Evolutionary conservation across 92 coral and sea anemone genomes (phyloP).

Genomic region (Epizoanthus stellaris): DNA sequence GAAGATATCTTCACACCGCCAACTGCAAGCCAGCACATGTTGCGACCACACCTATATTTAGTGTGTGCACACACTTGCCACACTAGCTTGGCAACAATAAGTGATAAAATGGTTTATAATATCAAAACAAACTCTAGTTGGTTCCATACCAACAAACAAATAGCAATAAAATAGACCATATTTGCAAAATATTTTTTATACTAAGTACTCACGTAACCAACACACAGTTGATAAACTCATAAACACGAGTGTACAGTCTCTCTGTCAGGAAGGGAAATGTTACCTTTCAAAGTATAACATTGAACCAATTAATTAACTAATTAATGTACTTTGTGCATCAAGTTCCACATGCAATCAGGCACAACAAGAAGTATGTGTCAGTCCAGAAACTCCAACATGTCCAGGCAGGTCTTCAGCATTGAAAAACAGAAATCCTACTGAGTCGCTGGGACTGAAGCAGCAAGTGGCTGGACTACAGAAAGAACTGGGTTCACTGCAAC

Average conservation of each 20-base stretch:
- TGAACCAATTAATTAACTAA: background rate
- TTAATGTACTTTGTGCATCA: background rate
- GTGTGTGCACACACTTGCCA: background rate
- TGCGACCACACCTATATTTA: background rate
- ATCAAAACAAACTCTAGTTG: conserved; percentile 3
- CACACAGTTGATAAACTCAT: conserved; percentile 15
- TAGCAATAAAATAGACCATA: background rate
- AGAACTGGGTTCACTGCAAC: conserved; percentile 62
- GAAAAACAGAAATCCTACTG: conserved; percentile 34
- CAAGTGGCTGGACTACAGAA: conserved; percentile 50
- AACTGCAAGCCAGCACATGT: background rate
- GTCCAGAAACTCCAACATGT: too few relatives aligned
- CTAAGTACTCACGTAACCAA: background rate
- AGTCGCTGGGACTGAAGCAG: conserved; percentile 52
- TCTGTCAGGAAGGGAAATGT: background rate
- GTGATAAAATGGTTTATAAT: background rate
- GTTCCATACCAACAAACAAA: conserved; percentile 7
- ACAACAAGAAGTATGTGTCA: background rate
- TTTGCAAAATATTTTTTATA: background rate
- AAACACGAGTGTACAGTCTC: background rate
- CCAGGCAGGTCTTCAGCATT: background rate
- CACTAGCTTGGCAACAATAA: background rate
- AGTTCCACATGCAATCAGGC: background rate
- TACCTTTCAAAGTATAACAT: background rate
- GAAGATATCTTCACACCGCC: conserved; percentile 10